phyloP scores from a whole-genome alignment of 1,140 invertebrate species.

The Drosophila athabasca region DNA sequence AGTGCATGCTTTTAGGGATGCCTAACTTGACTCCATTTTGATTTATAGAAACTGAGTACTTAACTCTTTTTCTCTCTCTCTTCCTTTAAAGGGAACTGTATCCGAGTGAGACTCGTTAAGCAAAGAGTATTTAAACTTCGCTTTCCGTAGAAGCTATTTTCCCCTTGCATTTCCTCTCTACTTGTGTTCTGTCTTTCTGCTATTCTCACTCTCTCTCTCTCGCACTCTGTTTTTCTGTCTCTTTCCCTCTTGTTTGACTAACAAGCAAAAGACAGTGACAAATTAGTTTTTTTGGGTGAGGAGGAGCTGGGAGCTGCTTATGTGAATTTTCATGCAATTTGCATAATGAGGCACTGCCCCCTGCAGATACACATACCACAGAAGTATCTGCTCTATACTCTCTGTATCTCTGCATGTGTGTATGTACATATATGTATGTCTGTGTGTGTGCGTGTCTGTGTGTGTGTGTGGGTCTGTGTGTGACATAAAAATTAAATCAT shows the following conservation, averaged over 20 bases:
- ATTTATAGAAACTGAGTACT: no score
- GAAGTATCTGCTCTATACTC: no score
- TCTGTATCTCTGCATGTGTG: conserved; percentile 15
- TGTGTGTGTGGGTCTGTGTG: conserved; percentile 9
- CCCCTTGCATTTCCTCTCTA: no score
- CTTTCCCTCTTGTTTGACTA: conserved; percentile 60
- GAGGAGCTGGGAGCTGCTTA: conserved; percentile 51
- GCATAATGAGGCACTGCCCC: conserved; percentile 67
- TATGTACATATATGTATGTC: no score
- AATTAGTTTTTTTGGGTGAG: conserved; percentile 79
- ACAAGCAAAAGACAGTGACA: conserved; percentile 81
- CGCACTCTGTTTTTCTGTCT: background rate
- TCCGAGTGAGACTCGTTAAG: no score
- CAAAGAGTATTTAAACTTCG: no score
- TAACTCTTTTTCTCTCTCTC: background rate
- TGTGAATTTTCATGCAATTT: conserved; percentile 79
- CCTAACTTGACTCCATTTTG: no score
- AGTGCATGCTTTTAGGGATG: no score
- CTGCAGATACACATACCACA: no score
- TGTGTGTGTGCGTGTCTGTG: conserved; percentile 14
- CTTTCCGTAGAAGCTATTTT: no score
- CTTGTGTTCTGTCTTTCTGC: background rate
- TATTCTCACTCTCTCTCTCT: conserved; percentile 17
- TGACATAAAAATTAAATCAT: conserved; percentile 68
- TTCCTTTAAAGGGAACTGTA: background rate